Evolutionary conservation across 2,113 vertebrate genomes (phyloP).

Genomic region (Sakesphorus luctuosus): DNA sequence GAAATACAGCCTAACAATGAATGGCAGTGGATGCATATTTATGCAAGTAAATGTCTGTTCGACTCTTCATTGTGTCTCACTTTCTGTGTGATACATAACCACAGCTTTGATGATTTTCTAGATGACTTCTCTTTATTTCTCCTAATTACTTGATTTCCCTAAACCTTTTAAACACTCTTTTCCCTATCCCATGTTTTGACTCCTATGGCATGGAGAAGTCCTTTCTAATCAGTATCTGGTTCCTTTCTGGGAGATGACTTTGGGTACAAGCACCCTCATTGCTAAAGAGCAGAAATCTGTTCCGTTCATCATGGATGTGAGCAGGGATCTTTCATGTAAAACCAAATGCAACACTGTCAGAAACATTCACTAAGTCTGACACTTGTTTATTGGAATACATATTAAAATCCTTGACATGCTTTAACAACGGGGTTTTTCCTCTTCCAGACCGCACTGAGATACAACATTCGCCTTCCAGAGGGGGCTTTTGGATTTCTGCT

Average conservation of each 20-base stretch:
- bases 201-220: neutral
- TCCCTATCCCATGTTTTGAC: neutral
- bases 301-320: neutral
- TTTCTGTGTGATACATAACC: neutral
- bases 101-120: neutral
- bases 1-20: slow-evolving; percentile 51
- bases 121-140: neutral
- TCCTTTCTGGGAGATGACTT: neutral
- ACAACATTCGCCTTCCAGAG: slow-evolving; percentile 60
- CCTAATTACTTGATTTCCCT: neutral
- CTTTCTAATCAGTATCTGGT: neutral
- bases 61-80: neutral
- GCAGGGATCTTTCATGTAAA: neutral
- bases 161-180: neutral
- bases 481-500: slow-evolving; percentile 57
- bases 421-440: neutral
- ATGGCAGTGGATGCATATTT: slow-evolving; percentile 58
- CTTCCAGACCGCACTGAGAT: slow-evolving; percentile 63
- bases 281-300: neutral
- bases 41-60: slow-evolving; percentile 54
- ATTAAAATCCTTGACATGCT: neutral
- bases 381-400: neutral
- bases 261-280: neutral
- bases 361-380: neutral
- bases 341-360: neutral